Base-by-base conservation (phyloP, 2,113 vertebrate genomes). In the Indicator maculatus region DNA sequence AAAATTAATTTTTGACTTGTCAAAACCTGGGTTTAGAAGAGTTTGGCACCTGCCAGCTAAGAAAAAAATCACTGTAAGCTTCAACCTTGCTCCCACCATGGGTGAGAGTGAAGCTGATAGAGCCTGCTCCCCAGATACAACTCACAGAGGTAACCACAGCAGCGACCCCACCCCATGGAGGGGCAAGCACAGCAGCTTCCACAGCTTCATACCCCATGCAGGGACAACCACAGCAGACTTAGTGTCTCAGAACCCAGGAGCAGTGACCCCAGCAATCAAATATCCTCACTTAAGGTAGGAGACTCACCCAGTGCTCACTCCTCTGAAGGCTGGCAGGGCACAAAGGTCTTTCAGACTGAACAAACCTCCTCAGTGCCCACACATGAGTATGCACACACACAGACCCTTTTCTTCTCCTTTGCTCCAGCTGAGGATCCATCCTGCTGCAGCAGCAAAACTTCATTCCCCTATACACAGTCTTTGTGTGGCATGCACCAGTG, bases 331-430 rank as follows among this genome's bases (percentile, higher is more conserved):
- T 75, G 20, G 24, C 47, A 82, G 77, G 74, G 50, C 70, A 90
- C 77, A 90, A 95, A 82, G 45, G 39, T 92, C 87, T 84, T 91
- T 89, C 17, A 93, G 66, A 31, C 17, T 4, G 74, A 92, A 89
- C 87, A 86, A 88, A 82, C 17, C n/a, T 85, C 9, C 55, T 83
- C 91, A 83, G 84, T 65, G 84, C 93, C 89, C 84, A 88, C 91
- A 94, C 60, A 38, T 27, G 72, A 47, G 71, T 1, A 5, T 16
- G n/a, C 60, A 77, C 79, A 70, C 79, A 73, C 83, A 90, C 9
- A 79, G 84, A 23, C 31, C 69, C 76, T 86, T 95, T 82, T 89
- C 78, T 89, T 90, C 63, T 74, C 72, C 44, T 89, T 78, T 86
- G 77, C 53, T 83, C 45, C 81, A 67, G 77, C 69, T 56, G 26